Percentiles rank a stretch among this genome's conserved stretches.
These are phyloP conservation scores for Synergus laeviventris DNA, from an alignment of 2,888 invertebrate genomes.

Conservation along the genomic window DNA sequence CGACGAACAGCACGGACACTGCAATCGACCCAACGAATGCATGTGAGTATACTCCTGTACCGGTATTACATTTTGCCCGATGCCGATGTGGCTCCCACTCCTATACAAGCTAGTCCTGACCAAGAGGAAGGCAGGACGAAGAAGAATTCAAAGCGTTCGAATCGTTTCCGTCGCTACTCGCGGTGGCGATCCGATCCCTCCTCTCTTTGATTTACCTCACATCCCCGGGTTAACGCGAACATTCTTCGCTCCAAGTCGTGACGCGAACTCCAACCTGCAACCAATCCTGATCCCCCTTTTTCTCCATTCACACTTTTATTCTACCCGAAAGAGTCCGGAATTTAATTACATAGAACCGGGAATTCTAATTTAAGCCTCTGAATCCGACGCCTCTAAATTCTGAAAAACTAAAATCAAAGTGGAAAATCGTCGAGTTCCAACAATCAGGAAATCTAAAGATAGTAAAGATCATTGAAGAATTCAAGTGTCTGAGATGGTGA, in stretches of 20 bases:
- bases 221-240: conserved; percentile 35
- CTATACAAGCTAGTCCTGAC: conserved; percentile 11
- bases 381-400: neutral
- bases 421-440: no score
- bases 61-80: conserved; percentile 50
- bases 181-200: conserved; percentile 53
- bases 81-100: conserved; percentile 38
- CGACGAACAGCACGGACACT: conserved; percentile 92
- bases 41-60: conserved; percentile 84
- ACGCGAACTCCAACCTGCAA: conserved; percentile 37
- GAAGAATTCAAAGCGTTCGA: conserved; percentile 57
- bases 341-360: conserved; percentile 46
- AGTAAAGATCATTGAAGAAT: neutral
- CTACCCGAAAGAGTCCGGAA: conserved; percentile 55
- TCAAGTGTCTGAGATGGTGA: neutral
- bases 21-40: conserved; percentile 96
- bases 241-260: conserved; percentile 35
- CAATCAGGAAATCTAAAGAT: conserved; percentile 1
- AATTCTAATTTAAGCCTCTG: neutral
- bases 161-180: conserved; percentile 57
- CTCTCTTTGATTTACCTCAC: conserved; percentile 41
- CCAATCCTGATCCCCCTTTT: conserved; percentile 27
- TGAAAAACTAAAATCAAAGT: neutral
- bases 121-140: conserved; percentile 43
- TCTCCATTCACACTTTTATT: conserved; percentile 36